phyloP scores from a whole-genome alignment of 2,113 vertebrate species.

The Oryzias curvinotus region DNA sequence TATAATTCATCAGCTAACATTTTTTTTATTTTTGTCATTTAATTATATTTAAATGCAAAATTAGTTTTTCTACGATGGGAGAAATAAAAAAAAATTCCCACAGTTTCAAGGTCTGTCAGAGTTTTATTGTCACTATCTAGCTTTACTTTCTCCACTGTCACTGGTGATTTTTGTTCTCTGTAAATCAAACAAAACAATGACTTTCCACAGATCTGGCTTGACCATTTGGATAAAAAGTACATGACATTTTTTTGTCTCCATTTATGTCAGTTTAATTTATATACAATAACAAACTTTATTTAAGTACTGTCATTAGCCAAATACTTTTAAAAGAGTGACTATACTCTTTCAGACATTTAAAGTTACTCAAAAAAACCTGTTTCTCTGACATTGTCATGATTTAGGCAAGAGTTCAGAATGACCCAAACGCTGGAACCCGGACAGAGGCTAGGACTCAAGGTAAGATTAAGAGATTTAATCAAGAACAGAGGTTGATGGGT shows the following conservation, averaged over 20 bases:
- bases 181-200: conserved; percentile 33
- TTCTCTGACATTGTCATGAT: too few relatives aligned
- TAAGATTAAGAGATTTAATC: too few relatives aligned
- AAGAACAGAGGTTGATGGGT: too few relatives aligned
- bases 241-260: conserved; percentile 6
- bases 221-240: conserved; percentile 20
- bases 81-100: conserved; percentile 41
- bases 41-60: conserved; percentile 47
- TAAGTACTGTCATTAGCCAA: neutral
- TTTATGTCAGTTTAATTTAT: conserved; percentile 10
- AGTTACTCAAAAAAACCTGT: too few relatives aligned
- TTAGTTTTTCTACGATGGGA: conserved; percentile 33
- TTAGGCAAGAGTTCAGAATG: too few relatives aligned
- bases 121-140: conserved; percentile 26
- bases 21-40: conserved; percentile 26
- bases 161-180: conserved; percentile 23
- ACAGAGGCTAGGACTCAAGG: too few relatives aligned
- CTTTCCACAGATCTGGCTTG: conserved; percentile 18
- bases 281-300: neutral
- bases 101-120: conserved; percentile 41
- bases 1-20: conserved; percentile 46
- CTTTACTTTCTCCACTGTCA: conserved; percentile 22
- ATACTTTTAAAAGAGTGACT: neutral
- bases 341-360: neutral
- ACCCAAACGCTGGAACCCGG: too few relatives aligned